A percentile compares a stretch with the other conserved stretches of the same genome.
phyloP scores from a whole-genome alignment of 1,140 invertebrate species.

The Calycopis cecrops region DNA sequence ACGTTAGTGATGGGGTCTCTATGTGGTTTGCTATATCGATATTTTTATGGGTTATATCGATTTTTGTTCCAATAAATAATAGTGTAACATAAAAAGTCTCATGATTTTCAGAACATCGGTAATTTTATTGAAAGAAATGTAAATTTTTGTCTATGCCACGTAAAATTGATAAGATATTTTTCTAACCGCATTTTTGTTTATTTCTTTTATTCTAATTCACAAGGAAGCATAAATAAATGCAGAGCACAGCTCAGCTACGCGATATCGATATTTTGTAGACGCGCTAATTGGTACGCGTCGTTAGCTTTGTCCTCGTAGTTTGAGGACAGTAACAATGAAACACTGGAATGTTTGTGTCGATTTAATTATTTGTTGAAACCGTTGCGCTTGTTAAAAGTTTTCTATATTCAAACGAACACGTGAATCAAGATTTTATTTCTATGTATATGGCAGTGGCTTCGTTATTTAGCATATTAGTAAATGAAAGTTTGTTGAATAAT shows the following conservation, averaged over 20 bases:
- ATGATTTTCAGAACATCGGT: too few relatives aligned
- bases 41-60: too few relatives aligned
- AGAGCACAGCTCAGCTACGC: background rate
- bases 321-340: constrained; percentile 7
- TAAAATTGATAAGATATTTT: too few relatives aligned
- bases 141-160: too few relatives aligned
- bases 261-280: constrained; percentile 7
- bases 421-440: too few relatives aligned
- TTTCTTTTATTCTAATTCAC: background rate
- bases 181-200: too few relatives aligned
- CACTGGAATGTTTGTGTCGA: constrained; percentile 4
- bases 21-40: constrained; percentile 13
- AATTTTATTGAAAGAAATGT: too few relatives aligned
- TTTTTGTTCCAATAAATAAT: too few relatives aligned
- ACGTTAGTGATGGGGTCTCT: constrained; percentile 5
- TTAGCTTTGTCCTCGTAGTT: background rate
- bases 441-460: too few relatives aligned
- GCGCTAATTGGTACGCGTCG: background rate
- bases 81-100: too few relatives aligned
- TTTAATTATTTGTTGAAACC: constrained; percentile 12
- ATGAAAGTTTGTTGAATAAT: too few relatives aligned
- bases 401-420: background rate
- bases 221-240: background rate
- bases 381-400: constrained; percentile 8
- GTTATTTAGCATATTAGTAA: too few relatives aligned